Evolutionary conservation across 2,888 invertebrate species (phyloP).

Genomic region (Drosophila ustulata): DNA sequence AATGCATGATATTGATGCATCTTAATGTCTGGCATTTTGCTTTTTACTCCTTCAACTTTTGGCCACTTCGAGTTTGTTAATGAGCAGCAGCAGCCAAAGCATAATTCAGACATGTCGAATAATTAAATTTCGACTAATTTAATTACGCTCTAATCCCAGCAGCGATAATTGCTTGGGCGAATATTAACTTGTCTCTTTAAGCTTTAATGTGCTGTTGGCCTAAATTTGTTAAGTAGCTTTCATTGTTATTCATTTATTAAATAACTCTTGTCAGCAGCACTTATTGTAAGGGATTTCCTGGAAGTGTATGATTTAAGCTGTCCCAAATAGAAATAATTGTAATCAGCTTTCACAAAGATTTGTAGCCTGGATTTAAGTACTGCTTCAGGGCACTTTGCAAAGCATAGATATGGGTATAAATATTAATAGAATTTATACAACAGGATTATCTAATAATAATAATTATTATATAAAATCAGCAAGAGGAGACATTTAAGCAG

Average conservation of each 20-base stretch:
- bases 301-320: not conserved
- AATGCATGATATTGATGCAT: constrained; percentile 25
- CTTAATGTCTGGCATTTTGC: constrained; percentile 2
- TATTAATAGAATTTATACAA: too few relatives aligned
- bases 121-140: constrained; percentile 11
- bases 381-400: not conserved
- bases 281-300: not conserved
- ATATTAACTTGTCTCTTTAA: not conserved
- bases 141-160: constrained; percentile 4
- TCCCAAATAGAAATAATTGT: not conserved
- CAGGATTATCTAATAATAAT: too few relatives aligned
- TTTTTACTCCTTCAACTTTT: not conserved
- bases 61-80: not conserved
- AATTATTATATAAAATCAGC: not conserved
- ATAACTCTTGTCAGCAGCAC: not conserved
- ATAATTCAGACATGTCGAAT: constrained; percentile 8
- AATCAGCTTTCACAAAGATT: not conserved
- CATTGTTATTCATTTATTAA: not conserved
- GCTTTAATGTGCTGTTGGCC: not conserved
- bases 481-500: not conserved
- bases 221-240: not conserved
- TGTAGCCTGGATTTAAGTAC: not conserved
- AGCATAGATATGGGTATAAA: too few relatives aligned
- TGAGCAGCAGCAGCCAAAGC: not conserved
- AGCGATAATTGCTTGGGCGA: not conserved